These are phyloP conservation scores for Platorchestia sp. DNA, from an alignment of 1,140 invertebrate genomes.

Conservation along the genomic window DNA sequence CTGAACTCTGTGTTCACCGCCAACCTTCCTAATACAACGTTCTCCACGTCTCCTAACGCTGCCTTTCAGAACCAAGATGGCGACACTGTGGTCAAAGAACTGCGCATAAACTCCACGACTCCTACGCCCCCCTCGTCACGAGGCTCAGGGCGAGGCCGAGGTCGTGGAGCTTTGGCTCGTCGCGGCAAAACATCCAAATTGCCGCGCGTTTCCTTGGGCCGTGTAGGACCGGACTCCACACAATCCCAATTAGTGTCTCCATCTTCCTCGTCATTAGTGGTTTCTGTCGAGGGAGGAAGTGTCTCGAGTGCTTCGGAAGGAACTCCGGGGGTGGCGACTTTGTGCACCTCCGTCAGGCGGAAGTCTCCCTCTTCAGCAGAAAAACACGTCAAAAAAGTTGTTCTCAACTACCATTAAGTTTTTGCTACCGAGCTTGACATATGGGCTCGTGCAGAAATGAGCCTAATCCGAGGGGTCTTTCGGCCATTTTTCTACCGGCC, in stretches of 20 bases:
- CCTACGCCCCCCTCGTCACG: neutral
- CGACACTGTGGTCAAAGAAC: conserved; percentile 2
- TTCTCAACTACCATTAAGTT: conserved; percentile 64
- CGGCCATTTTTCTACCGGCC: neutral
- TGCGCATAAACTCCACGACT: neutral
- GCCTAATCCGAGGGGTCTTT: neutral
- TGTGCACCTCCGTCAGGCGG: conserved; percentile 62
- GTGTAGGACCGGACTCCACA: neutral
- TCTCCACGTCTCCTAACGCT: conserved; percentile 4
- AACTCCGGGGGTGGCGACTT: conserved; percentile 52
- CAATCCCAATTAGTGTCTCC: neutral
- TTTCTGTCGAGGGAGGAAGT: neutral
- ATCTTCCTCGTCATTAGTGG: neutral
- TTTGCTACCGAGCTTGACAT: neutral
- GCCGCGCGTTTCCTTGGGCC: neutral
- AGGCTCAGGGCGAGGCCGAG: neutral
- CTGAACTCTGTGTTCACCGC: conserved; percentile 21
- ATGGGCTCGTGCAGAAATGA: neutral
- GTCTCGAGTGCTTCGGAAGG: neutral
- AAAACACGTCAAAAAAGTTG: conserved; percentile 66
- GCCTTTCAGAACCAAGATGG: neutral
- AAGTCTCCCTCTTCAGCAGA: conserved; percentile 65
- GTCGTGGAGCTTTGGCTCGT: neutral
- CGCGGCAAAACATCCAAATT: conserved; percentile 37
- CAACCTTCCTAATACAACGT: conserved; percentile 33